Evolutionary conservation across 2,113 vertebrate species (phyloP).

Genomic region (Rousettus leschenaultii): DNA sequence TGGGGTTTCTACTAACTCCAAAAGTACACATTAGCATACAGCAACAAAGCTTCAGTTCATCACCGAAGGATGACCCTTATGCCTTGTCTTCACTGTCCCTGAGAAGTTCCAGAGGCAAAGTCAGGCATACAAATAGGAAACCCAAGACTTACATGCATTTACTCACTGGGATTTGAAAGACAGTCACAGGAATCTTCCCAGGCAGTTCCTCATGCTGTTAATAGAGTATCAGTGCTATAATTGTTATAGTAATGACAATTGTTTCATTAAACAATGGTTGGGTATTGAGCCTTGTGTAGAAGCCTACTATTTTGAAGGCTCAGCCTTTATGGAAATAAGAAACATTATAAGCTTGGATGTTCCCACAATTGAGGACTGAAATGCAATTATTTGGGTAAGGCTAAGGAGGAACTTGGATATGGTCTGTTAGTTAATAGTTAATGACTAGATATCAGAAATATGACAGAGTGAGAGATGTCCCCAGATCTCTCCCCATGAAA

Average conservation of each 20-base stretch:
- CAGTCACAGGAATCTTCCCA: not conserved
- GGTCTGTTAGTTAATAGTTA: not conserved
- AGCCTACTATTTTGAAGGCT: not conserved
- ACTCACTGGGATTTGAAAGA: not conserved
- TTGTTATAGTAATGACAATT: not conserved
- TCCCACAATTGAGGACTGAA: not conserved
- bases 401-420: not conserved
- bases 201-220: not conserved
- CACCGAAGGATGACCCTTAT: not conserved
- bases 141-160: not conserved
- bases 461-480: too few species aligned
- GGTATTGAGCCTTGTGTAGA: not conserved
- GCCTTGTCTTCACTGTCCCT: not conserved
- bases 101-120: not conserved
- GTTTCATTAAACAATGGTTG: not conserved
- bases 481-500: too few species aligned
- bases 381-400: not conserved
- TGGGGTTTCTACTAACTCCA: not conserved
- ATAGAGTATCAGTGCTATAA: not conserved
- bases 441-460: not conserved
- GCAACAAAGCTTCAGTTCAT: not conserved
- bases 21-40: not conserved
- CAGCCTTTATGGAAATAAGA: not conserved
- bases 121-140: not conserved
- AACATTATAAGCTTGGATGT: not conserved